Conservation (phyloP, 2,888 invertebrate genomes). For the Panorpa germanica region DNA sequence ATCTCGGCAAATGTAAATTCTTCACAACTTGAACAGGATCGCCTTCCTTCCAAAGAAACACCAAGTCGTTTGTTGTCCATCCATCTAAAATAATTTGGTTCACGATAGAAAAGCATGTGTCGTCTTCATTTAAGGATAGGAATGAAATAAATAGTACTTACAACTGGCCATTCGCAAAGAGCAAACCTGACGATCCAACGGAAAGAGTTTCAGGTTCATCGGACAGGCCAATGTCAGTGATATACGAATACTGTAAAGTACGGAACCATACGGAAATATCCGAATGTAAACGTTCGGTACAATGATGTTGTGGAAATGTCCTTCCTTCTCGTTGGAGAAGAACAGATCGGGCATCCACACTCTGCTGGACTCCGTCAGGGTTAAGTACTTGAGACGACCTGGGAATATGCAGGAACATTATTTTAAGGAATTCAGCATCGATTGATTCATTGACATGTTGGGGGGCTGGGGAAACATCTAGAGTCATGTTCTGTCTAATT, state of each 20-base stretch:
- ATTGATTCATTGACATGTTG: too few relatives aligned
- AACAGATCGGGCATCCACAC: slow-evolving; percentile 99
- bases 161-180: slow-evolving; percentile 92
- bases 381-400: slow-evolving; percentile 81
- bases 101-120: neutral
- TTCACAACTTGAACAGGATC: slow-evolving; percentile 93
- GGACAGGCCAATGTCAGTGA: slow-evolving; percentile 91
- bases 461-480: too few relatives aligned
- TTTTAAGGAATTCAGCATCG: too few relatives aligned
- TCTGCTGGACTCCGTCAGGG: slow-evolving; percentile 81
- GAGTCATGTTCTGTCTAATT: too few relatives aligned
- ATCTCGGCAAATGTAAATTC: slow-evolving; percentile 82
- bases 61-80: slow-evolving; percentile 91
- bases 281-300: slow-evolving; percentile 96
- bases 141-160: slow-evolving; percentile 38
- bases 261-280: slow-evolving; percentile 87
- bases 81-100: slow-evolving; percentile 48
- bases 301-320: slow-evolving; percentile 93
- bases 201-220: slow-evolving; percentile 94
- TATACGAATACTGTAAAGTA: slow-evolving; percentile 93
- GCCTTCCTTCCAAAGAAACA: slow-evolving; percentile 90
- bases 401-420: too few relatives aligned
- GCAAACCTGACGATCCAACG: slow-evolving; percentile 88
- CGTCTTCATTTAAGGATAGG: neutral
- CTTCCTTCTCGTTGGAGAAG: slow-evolving; percentile 95